Evolutionary conservation across 2,113 vertebrate species (phyloP).

Genomic region (Anser brachyrhynchus): DNA sequence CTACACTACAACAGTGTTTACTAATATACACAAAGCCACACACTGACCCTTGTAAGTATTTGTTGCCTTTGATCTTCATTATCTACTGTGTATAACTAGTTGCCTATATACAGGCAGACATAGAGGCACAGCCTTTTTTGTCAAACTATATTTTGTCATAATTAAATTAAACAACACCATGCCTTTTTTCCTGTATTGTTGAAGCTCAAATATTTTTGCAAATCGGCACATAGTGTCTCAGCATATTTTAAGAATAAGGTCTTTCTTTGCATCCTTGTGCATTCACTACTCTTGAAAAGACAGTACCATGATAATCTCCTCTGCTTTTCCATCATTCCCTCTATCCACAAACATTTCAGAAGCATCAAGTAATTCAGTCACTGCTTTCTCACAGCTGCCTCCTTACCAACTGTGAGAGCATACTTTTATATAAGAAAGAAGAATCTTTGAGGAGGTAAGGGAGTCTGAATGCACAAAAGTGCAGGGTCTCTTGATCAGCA

Average conservation of each 20-base stretch:
- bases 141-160: neutral
- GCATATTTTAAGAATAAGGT: neutral
- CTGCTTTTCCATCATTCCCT: neutral
- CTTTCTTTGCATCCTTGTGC: neutral
- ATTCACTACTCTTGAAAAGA: neutral
- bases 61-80: neutral
- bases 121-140: neutral
- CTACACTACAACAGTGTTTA: neutral
- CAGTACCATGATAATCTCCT: neutral
- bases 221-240: neutral
- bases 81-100: neutral
- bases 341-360: neutral
- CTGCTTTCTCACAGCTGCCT: neutral
- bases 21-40: neutral
- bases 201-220: neutral
- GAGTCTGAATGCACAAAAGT: neutral
- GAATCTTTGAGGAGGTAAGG: neutral
- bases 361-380: neutral
- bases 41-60: neutral
- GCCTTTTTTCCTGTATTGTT: neutral
- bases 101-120: neutral
- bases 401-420: accelerated
- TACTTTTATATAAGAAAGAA: neutral
- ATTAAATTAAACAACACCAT: neutral
- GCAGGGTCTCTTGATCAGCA: neutral